A percentile compares a stretch with the other conserved stretches of the same genome.
These are phyloP conservation scores for Drosophila kokeensis DNA, from an alignment of 2,888 invertebrate genomes.

Conservation along the genomic window DNA sequence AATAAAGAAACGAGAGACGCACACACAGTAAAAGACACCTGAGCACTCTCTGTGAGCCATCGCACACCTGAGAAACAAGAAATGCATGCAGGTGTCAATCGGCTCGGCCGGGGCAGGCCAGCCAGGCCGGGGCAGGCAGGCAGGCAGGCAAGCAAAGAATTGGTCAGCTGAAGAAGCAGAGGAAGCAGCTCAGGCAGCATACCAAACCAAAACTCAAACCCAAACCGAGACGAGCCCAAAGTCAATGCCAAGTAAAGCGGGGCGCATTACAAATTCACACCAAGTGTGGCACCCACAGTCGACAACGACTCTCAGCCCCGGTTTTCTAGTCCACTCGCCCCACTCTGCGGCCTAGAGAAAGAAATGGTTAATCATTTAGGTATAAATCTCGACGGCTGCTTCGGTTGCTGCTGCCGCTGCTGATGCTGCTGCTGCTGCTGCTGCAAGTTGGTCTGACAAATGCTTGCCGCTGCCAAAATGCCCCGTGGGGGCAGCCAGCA, in stretches of 20 bases:
- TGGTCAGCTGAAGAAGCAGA: slow-evolving; percentile 51
- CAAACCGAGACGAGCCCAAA: slow-evolving; percentile 40
- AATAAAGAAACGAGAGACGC: slow-evolving; percentile 68
- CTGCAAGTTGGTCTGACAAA: slow-evolving; percentile 47
- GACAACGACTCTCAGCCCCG: slow-evolving; percentile 2
- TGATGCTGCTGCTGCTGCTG: slow-evolving; percentile 7
- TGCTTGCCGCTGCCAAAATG: slow-evolving; percentile 63
- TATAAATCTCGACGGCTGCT: slow-evolving; percentile 66
- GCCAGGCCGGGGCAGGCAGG: slow-evolving; percentile 30
- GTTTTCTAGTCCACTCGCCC: not conserved
- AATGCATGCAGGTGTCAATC: slow-evolving; percentile 83
- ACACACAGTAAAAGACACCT: slow-evolving; percentile 59
- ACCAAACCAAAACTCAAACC: slow-evolving; percentile 27
- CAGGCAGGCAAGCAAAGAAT: slow-evolving; percentile 62
- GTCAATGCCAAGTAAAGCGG: slow-evolving; percentile 58
- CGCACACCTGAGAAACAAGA: slow-evolving; percentile 81
- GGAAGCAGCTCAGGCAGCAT: slow-evolving; percentile 49
- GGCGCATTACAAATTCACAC: slow-evolving; percentile 79
- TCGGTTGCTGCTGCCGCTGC: slow-evolving; percentile 2
- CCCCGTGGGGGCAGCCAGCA: slow-evolving; percentile 65
- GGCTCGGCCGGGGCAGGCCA: slow-evolving; percentile 31
- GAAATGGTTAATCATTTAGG: slow-evolving; percentile 80
- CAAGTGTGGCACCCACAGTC: slow-evolving; percentile 76
- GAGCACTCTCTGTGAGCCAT: slow-evolving; percentile 47
- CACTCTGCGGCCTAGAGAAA: slow-evolving; percentile 45